Evolutionary conservation across 2,113 vertebrate species (phyloP).

Genomic region (Acinonyx jubatus): DNA sequence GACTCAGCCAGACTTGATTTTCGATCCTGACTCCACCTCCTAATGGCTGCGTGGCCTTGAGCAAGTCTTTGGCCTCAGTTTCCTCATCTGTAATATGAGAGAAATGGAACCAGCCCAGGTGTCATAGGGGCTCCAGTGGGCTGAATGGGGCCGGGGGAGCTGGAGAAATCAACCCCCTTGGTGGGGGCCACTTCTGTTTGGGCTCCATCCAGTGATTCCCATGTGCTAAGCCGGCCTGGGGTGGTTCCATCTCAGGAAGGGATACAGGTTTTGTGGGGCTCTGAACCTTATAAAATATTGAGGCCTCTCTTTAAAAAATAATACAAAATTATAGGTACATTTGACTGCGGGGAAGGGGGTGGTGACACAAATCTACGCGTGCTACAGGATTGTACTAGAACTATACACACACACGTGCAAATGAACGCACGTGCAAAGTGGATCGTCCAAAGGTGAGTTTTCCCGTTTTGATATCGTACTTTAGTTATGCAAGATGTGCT

Average conservation of each 20-base stretch:
- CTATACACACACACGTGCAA: not conserved
- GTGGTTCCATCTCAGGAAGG: not conserved
- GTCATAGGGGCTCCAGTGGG: not conserved
- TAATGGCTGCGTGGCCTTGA: not conserved
- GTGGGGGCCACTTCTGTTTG: not conserved
- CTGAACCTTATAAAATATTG: not conserved
- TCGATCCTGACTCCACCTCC: not conserved
- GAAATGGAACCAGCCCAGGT: not conserved
- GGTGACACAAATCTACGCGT: not conserved
- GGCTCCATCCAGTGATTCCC: not conserved
- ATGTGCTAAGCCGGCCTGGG: not conserved
- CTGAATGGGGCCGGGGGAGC: not conserved
- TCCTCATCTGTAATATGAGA: not conserved
- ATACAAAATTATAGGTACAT: not conserved
- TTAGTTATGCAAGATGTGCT: not conserved
- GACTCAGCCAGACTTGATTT: not conserved
- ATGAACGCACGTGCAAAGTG: too few species aligned
- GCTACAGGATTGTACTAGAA: not conserved
- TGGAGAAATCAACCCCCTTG: not conserved
- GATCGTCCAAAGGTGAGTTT: accelerated
- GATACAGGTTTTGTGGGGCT: not conserved
- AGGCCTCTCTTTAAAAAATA: not conserved
- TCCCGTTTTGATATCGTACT: not conserved
- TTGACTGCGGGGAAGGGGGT: not conserved
- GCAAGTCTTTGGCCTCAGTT: not conserved